phyloP scores from a whole-genome alignment of 2,113 vertebrate genomes.

The Notiomystis cincta region DNA sequence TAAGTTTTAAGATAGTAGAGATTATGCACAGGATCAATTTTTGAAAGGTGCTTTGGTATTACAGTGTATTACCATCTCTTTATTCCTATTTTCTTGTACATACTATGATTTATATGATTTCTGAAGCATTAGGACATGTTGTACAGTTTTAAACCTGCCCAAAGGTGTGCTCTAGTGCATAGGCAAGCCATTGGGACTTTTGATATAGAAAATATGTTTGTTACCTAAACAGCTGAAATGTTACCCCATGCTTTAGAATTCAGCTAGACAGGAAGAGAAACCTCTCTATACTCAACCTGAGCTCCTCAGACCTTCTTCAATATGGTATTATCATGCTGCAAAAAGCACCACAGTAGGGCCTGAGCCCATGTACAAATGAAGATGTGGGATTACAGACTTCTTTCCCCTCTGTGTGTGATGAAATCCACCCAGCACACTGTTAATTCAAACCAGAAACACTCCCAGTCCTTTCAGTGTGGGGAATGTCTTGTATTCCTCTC shows the following conservation, averaged over 20 bases:
- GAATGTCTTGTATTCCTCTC: not conserved
- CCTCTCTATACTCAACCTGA: not conserved
- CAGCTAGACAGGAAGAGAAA: not conserved
- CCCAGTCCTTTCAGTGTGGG: not conserved
- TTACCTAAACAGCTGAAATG: not conserved
- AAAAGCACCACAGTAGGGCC: not conserved
- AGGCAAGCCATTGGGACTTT: not conserved
- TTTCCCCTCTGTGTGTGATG: not conserved
- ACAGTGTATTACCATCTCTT: not conserved
- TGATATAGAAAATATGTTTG: not conserved
- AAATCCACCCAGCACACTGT: not conserved
- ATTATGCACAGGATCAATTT: not conserved
- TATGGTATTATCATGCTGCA: not conserved
- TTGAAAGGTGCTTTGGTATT: not conserved
- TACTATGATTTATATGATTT: not conserved
- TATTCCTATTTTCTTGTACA: not conserved
- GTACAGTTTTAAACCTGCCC: not conserved
- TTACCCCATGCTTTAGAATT: not conserved
- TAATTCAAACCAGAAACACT: not conserved
- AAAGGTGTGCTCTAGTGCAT: not conserved
- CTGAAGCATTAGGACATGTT: not conserved
- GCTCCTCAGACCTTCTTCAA: not conserved
- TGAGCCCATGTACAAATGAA: rapidly evolving
- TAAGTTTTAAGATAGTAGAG: not conserved
- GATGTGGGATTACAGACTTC: not conserved